Evolutionary conservation across 2,797 vertebrate species (phyloP).

Genomic region (Falco rusticolus): DNA sequence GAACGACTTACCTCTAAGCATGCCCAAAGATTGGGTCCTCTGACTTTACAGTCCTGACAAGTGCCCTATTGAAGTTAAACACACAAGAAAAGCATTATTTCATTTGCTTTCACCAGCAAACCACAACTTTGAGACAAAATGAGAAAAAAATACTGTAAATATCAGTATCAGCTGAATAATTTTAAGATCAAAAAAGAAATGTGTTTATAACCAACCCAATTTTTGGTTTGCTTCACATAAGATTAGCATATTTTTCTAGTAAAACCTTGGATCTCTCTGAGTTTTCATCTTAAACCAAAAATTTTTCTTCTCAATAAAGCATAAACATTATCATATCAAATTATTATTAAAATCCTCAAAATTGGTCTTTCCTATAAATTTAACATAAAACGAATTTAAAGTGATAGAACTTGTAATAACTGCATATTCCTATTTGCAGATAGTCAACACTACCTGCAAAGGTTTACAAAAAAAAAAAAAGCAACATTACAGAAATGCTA

Average conservation of each 20-base stretch:
- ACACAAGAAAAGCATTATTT: background rate
- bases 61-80: slow-evolving; percentile 83
- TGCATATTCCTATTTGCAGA: background rate
- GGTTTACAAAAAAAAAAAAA: background rate
- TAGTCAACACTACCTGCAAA: background rate
- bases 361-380: background rate
- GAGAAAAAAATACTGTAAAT: background rate
- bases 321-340: background rate
- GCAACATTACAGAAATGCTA: background rate
- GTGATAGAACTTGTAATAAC: background rate
- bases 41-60: slow-evolving; percentile 95
- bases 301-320: background rate
- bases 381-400: background rate
- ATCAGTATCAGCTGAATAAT: background rate
- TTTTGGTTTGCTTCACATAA: background rate
- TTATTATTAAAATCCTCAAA: background rate
- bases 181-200: background rate
- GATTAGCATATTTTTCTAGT: background rate
- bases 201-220: background rate
- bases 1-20: slow-evolving; percentile 90
- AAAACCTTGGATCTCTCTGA: background rate
- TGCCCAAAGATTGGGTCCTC: slow-evolving; percentile 98
- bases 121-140: background rate
- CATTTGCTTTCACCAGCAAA: background rate
- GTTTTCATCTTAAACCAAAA: background rate